These are phyloP conservation scores for Thaleichthys pacificus DNA, from an alignment of 2,797 vertebrate species.

Conservation along the genomic window DNA sequence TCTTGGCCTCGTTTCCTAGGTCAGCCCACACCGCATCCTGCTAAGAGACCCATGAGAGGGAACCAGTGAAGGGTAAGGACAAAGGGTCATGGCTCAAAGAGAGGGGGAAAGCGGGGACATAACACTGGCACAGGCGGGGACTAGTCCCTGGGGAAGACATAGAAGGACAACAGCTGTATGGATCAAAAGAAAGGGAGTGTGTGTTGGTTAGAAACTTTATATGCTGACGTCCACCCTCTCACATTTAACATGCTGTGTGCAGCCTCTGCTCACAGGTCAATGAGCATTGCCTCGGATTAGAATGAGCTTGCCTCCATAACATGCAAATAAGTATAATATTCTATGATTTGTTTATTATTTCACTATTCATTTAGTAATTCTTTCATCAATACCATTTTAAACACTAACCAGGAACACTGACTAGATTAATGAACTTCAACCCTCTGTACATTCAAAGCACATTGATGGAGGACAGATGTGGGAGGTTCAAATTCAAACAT, in stretches of 20 bases:
- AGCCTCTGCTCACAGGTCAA: background rate
- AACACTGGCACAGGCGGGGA: background rate
- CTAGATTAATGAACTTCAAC: conserved; percentile 7
- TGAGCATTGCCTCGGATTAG: background rate
- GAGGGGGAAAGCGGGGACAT: background rate
- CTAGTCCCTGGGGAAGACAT: background rate
- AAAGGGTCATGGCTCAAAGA: background rate
- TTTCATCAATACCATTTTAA: background rate
- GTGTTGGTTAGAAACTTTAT: background rate
- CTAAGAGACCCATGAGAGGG: conserved; percentile 14
- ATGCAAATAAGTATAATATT: too few species aligned
- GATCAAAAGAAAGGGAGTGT: background rate
- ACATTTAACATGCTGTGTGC: background rate
- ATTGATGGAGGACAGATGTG: background rate
- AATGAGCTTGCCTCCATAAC: background rate
- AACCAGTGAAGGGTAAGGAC: background rate
- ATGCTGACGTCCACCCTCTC: background rate
- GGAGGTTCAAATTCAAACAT: background rate
- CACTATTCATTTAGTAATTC: background rate
- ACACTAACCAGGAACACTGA: background rate
- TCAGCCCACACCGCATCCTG: conserved; percentile 23
- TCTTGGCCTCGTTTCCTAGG: conserved; percentile 14
- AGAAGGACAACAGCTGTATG: background rate
- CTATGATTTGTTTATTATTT: background rate
- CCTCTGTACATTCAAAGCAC: conserved; percentile 5